Percentiles rank a stretch among this genome's conserved stretches.
These are phyloP conservation scores for Oryzias sinensis DNA, from an alignment of 2,797 vertebrate genomes.

Conservation along the genomic window DNA sequence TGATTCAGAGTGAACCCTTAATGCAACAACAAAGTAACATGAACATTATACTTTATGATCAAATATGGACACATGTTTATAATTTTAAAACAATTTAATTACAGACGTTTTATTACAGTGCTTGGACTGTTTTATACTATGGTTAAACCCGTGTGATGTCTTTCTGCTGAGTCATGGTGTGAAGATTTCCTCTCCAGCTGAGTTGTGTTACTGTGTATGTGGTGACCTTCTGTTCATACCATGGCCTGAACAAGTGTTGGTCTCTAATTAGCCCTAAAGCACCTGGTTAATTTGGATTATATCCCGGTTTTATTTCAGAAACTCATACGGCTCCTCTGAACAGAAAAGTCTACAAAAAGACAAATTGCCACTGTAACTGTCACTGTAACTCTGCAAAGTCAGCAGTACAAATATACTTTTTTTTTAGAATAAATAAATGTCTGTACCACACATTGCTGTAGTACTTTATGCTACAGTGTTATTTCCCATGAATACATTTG, in stretches of 20 bases:
- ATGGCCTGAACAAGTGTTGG: constrained; percentile 52
- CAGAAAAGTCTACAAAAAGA: constrained; percentile 19
- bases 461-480: too few relatives aligned
- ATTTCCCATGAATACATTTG: neutral
- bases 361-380: constrained; percentile 14
- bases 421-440: neutral
- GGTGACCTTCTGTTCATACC: constrained; percentile 57
- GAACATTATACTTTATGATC: constrained; percentile 9
- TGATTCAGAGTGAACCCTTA: constrained; percentile 17
- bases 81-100: constrained; percentile 16
- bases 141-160: constrained; percentile 24
- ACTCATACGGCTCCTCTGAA: constrained; percentile 22
- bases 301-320: constrained; percentile 38
- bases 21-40: constrained; percentile 1
- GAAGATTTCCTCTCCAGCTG: constrained; percentile 42
- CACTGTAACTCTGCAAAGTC: constrained; percentile 6
- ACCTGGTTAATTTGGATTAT: constrained; percentile 35
- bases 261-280: constrained; percentile 46
- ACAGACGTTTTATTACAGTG: constrained; percentile 9
- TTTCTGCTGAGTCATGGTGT: constrained; percentile 51
- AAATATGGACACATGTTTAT: constrained; percentile 17
- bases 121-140: constrained; percentile 20
- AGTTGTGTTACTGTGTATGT: constrained; percentile 34
- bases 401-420: neutral
- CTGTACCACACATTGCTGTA: too few relatives aligned